These are phyloP conservation scores for Diaperis boleti DNA, from an alignment of 2,888 invertebrate genomes.

Conservation along the genomic window DNA sequence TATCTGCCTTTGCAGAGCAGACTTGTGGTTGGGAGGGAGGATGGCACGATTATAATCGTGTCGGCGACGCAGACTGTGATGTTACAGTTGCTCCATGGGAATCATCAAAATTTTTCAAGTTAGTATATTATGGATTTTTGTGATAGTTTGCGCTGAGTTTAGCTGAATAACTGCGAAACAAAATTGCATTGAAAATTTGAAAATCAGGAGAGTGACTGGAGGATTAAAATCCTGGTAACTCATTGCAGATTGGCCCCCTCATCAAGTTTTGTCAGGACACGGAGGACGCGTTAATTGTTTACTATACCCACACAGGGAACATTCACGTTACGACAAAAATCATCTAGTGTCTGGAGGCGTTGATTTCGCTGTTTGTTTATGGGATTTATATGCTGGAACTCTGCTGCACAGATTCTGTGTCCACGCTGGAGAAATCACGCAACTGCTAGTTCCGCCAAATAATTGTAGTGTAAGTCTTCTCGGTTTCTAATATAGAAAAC, in stretches of 20 bases:
- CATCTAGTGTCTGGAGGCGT: constrained; percentile 96
- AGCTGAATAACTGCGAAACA: too few species aligned
- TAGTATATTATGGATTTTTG: constrained; percentile 49
- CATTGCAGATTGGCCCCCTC: constrained; percentile 85
- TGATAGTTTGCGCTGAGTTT: neutral
- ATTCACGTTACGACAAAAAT: constrained; percentile 87
- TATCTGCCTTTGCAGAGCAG: constrained; percentile 94
- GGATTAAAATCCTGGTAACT: too few species aligned
- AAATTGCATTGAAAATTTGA: too few species aligned
- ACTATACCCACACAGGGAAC: constrained; percentile 93
- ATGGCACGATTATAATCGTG: constrained; percentile 95
- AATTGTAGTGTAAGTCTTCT: constrained; percentile 80
- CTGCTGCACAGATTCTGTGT: constrained; percentile 95
- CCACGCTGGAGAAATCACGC: constrained; percentile 97
- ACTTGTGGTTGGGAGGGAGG: constrained; percentile 93
- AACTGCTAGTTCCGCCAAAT: constrained; percentile 93
- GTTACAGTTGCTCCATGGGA: constrained; percentile 90
- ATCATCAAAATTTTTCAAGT: constrained; percentile 85
- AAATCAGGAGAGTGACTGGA: too few species aligned
- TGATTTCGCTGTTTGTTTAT: constrained; percentile 96
- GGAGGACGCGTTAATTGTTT: constrained; percentile 94
- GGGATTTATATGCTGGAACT: constrained; percentile 93
- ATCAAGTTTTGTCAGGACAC: constrained; percentile 90
- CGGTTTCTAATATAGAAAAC: neutral
- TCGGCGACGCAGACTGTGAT: constrained; percentile 96